Base-by-base conservation (phyloP, 2,888 invertebrate genomes). In the Silvanus unidentatus region DNA sequence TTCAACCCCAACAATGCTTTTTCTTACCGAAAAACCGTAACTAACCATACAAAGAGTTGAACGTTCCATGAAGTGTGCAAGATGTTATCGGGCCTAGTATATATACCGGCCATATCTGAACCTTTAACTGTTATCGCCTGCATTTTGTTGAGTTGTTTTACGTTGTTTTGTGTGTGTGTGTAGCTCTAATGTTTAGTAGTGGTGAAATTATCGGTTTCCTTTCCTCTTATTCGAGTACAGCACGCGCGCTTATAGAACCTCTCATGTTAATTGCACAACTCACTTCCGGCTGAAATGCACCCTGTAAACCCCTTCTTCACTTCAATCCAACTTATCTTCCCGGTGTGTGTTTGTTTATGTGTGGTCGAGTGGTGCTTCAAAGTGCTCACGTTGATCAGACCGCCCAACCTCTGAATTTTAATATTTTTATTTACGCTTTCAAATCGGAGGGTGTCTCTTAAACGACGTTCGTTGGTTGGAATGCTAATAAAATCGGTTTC, bases 181-280 rank as follows among this genome's bases (percentile, higher is more conserved):
- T n/a, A n/a, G n/a, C n/a, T n/a, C n/a, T n/a, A n/a, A n/a, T n/a
- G n/a, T n/a, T 22, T 22, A 8, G 22, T 22, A 22, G 4, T 22
- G 22, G n/a, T n/a, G n/a, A n/a, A 32, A 32, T 32, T n/a, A 32
- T 32, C 11, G 11, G 32, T 5, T n/a, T n/a, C 32, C 32, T 32
- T 12, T 32, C 4, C 32, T 32, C 32, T 32, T 11, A 22, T 32
- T 12, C 32, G 32, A 32, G n/a, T 12, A 32, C 16, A 39, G 48
- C 48, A 48, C 48, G 48, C 44, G 48, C 48, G 40, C 32, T 28
- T 28, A 28, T 11, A 5, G 13, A 44, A 16, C 27, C 44, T 48
- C 48, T 48, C 48, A 35, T 48, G 44, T 48, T 48, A 48, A 48
- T 48, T 48, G 44, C 48, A 44, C 36, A 44, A 42, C 48, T 48